Evolutionary conservation across 1,140 invertebrate species (phyloP).

Genomic region (Diploscapter pachys): DNA sequence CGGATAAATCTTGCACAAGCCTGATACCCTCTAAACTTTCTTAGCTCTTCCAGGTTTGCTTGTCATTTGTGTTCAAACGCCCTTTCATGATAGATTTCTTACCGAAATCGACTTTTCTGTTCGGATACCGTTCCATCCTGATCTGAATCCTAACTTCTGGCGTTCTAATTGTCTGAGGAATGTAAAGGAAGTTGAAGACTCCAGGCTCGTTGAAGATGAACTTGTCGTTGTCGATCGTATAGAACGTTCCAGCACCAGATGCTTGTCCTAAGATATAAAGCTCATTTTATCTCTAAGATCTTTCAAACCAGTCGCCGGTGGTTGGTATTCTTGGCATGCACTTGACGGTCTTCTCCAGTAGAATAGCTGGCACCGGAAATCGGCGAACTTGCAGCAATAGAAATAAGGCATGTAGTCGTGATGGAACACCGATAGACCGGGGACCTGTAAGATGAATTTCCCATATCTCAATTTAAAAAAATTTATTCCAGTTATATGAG

Average conservation of each 20-base stretch:
- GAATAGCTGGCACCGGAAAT: slow-evolving; percentile 57
- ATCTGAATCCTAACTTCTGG: slow-evolving; percentile 59
- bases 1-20: too few species aligned
- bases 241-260: slow-evolving; percentile 53
- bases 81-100: slow-evolving; percentile 11
- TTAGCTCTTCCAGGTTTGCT: neutral
- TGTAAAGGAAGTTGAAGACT: slow-evolving; percentile 55
- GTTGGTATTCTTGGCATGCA: slow-evolving; percentile 58
- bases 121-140: slow-evolving; percentile 55
- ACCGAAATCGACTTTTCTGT: slow-evolving; percentile 54
- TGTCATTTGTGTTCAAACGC: neutral
- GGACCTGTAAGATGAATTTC: slow-evolving; percentile 37
- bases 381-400: slow-evolving; percentile 58
- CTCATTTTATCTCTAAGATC: neutral
- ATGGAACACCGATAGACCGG: slow-evolving; percentile 54
- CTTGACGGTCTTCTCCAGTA: slow-evolving; percentile 55
- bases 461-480: too few species aligned
- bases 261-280: slow-evolving; percentile 41
- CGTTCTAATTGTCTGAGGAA: slow-evolving; percentile 51
- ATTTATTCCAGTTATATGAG: neutral
- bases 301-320: slow-evolving; percentile 46
- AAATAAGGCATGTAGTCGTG: slow-evolving; percentile 60
- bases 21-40: too few species aligned
- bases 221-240: slow-evolving; percentile 57
- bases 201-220: slow-evolving; percentile 59